These are phyloP conservation scores for Lepeophtheirus nordmannii DNA, from an alignment of 2,888 invertebrate species.

Conservation along the genomic window DNA sequence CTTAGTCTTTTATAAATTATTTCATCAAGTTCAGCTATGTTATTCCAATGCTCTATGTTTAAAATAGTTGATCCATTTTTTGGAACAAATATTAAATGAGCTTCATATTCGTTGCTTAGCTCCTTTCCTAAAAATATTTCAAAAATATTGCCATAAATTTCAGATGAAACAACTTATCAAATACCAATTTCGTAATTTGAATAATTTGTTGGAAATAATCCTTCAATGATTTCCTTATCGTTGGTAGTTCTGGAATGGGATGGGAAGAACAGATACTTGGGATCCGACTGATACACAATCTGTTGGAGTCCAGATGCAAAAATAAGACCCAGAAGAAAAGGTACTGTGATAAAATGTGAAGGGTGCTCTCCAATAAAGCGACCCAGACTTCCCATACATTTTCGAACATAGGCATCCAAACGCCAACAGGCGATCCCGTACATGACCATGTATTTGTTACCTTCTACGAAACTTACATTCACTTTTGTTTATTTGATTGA, in stretches of 20 bases:
- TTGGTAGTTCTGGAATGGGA: constrained; percentile 54
- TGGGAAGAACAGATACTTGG: constrained; percentile 79
- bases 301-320: constrained; percentile 75
- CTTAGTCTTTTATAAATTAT: constrained; percentile 57
- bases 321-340: constrained; percentile 59
- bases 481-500: too few species aligned
- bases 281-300: constrained; percentile 74
- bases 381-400: constrained; percentile 41
- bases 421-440: too few species aligned
- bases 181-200: constrained; percentile 60
- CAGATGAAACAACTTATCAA: constrained; percentile 66
- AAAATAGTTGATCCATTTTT: constrained; percentile 67
- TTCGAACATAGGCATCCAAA: too few species aligned
- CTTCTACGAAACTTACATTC: too few species aligned
- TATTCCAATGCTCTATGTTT: constrained; percentile 58
- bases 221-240: constrained; percentile 64
- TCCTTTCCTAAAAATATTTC: too few species aligned
- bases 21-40: constrained; percentile 55
- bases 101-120: constrained; percentile 31
- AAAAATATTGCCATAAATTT: constrained; percentile 36
- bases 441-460: too few species aligned
- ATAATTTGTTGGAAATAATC: constrained; percentile 72
- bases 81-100: constrained; percentile 63
- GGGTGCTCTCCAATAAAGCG: constrained; percentile 60
- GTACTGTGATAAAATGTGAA: constrained; percentile 72